Conservation (phyloP, 1,140 invertebrate genomes). For the Cydia pomonella region DNA sequence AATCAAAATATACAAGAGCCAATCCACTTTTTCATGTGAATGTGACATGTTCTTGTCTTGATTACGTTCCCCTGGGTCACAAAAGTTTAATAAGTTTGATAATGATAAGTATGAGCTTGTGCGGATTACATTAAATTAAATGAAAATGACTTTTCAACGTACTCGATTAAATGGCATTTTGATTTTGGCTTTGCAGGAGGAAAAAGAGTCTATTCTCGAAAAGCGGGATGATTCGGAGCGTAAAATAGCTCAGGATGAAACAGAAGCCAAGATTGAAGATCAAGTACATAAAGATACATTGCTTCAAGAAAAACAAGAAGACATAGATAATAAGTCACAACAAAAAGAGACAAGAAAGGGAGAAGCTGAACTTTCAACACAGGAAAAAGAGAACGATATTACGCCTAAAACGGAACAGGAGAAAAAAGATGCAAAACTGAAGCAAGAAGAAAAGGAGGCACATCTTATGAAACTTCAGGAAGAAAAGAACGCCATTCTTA, state of each 20-base stretch:
- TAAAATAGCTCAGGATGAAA: slow-evolving; percentile 37
- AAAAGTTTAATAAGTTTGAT: no score
- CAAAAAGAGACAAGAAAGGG: slow-evolving; percentile 41
- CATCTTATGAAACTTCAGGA: neutral
- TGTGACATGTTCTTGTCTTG: no score
- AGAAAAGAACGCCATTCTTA: neutral
- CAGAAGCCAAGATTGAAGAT: slow-evolving; percentile 36
- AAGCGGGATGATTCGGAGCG: slow-evolving; percentile 37
- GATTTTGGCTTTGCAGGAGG: slow-evolving; percentile 43
- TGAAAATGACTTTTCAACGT: no score
- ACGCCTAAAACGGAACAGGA: slow-evolving; percentile 36
- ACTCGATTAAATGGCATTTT: no score
- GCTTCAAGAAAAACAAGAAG: slow-evolving; percentile 37
- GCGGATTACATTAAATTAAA: no score
- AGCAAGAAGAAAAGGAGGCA: neutral
- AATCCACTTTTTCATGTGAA: no score
- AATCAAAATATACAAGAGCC: no score
- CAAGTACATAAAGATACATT: slow-evolving; percentile 39
- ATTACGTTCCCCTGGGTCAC: no score
- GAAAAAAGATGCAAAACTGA: neutral
- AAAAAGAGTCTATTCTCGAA: slow-evolving; percentile 39
- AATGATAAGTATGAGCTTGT: no score
- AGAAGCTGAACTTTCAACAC: slow-evolving; percentile 40
- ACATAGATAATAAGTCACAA: slow-evolving; percentile 34
- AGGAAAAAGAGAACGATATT: slow-evolving; percentile 40